Conservation (phyloP, 1,140 invertebrate genomes). For the Microplitis demolitor region DNA sequence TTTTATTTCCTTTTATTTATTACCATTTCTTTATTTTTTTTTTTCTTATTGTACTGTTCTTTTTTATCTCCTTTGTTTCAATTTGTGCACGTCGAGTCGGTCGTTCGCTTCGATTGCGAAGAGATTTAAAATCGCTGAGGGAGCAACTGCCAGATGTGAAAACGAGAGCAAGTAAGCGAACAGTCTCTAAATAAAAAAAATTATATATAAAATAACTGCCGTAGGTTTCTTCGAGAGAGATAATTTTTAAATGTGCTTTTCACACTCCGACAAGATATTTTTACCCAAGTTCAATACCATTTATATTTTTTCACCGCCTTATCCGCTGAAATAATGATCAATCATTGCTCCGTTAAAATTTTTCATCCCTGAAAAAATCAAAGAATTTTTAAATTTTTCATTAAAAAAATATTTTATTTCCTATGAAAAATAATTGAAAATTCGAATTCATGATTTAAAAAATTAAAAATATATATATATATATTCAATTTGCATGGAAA, state of each 20-base stretch:
- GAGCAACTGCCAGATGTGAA: background rate
- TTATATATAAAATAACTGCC: background rate
- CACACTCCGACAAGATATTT: background rate
- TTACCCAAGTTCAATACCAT: background rate
- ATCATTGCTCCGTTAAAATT: too few species aligned
- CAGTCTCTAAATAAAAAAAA: background rate
- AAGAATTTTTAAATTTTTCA: too few species aligned
- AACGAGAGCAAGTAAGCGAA: background rate
- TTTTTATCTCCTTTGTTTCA: conserved; percentile 6
- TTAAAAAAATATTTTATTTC: too few species aligned
- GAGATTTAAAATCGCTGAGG: conserved; percentile 22
- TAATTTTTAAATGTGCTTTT: conserved; percentile 8
- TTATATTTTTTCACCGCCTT: background rate
- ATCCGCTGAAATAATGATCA: background rate
- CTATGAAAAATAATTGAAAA: background rate
- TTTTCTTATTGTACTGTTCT: background rate
- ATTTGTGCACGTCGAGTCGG: conserved; percentile 1
- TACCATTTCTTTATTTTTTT: background rate
- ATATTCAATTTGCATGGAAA: background rate
- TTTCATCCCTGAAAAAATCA: too few species aligned
- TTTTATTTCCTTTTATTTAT: conserved; percentile 2
- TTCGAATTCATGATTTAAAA: background rate
- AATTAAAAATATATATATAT: background rate
- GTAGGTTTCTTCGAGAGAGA: background rate
- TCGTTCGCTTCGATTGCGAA: conserved; percentile 17